phyloP scores from a whole-genome alignment of 2,888 invertebrate genomes.

The Lissonota sp. region DNA sequence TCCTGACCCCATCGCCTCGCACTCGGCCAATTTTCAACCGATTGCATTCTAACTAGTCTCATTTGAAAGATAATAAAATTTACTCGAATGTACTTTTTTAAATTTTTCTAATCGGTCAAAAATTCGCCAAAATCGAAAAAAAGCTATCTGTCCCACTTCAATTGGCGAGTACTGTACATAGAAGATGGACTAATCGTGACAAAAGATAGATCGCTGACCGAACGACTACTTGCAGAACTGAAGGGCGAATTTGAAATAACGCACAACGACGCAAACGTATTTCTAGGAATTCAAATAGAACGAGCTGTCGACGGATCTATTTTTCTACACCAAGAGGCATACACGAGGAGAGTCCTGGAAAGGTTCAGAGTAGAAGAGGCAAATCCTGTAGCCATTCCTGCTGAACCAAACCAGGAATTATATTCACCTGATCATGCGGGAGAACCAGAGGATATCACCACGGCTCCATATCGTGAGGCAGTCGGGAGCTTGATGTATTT shows the following conservation, averaged over 20 bases:
- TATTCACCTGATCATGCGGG: background rate
- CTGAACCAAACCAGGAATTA: conserved; percentile 20
- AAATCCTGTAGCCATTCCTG: conserved; percentile 35
- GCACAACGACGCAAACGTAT: conserved; percentile 22
- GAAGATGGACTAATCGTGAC: conserved; percentile 62
- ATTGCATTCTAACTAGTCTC: no score
- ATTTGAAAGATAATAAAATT: no score
- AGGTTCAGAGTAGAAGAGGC: conserved; percentile 55
- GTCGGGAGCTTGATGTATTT: conserved; percentile 24
- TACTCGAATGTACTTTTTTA: no score
- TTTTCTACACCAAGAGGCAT: conserved; percentile 57
- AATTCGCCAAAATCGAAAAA: no score
- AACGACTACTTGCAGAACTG: conserved; percentile 29
- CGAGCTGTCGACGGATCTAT: conserved; percentile 44
- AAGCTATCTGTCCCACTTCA: no score
- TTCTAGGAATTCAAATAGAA: conserved; percentile 57
- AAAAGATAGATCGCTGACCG: conserved; percentile 8
- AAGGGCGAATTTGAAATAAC: conserved; percentile 43
- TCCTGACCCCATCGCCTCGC: no score
- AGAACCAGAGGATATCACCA: background rate
- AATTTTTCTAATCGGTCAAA: no score
- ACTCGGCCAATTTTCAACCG: no score
- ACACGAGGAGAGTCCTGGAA: conserved; percentile 51
- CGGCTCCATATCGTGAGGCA: conserved; percentile 42
- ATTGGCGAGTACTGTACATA: no score